These are phyloP conservation scores for Cataglyphis altisquamis DNA, from an alignment of 2,888 invertebrate genomes.

Conservation along the genomic window DNA sequence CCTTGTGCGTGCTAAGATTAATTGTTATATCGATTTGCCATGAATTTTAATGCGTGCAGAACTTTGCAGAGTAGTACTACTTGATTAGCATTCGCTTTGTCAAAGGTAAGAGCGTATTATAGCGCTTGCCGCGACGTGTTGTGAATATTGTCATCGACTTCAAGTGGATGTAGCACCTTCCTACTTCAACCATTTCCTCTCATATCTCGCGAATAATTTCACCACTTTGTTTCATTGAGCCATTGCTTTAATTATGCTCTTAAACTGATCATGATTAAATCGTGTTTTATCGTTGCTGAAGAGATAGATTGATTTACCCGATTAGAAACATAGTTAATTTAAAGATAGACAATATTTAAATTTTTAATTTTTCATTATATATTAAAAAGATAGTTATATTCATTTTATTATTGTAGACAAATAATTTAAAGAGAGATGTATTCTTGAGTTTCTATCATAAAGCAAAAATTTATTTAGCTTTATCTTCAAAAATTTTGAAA, in stretches of 20 bases:
- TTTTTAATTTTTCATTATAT: neutral
- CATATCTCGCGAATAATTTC: slow-evolving; percentile 24
- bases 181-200: slow-evolving; percentile 12
- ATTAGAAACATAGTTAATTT: neutral
- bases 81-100: slow-evolving; percentile 58
- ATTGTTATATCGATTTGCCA: slow-evolving; percentile 54
- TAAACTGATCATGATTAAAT: slow-evolving; percentile 9
- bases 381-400: neutral
- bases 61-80: slow-evolving; percentile 43
- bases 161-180: slow-evolving; percentile 47
- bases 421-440: neutral
- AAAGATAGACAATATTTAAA: neutral
- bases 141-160: slow-evolving; percentile 54
- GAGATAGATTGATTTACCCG: neutral
- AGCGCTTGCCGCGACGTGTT: slow-evolving; percentile 51
- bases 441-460: neutral
- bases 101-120: slow-evolving; percentile 53
- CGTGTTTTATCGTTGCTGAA: neutral
- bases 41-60: slow-evolving; percentile 53
- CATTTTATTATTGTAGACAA: neutral
- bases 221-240: neutral
- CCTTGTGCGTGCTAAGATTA: slow-evolving; percentile 45
- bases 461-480: neutral
- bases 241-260: neutral
- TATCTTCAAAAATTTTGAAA: slow-evolving; percentile 13